phyloP scores from a whole-genome alignment of 2,113 vertebrate genomes.

The Strigops habroptila region DNA sequence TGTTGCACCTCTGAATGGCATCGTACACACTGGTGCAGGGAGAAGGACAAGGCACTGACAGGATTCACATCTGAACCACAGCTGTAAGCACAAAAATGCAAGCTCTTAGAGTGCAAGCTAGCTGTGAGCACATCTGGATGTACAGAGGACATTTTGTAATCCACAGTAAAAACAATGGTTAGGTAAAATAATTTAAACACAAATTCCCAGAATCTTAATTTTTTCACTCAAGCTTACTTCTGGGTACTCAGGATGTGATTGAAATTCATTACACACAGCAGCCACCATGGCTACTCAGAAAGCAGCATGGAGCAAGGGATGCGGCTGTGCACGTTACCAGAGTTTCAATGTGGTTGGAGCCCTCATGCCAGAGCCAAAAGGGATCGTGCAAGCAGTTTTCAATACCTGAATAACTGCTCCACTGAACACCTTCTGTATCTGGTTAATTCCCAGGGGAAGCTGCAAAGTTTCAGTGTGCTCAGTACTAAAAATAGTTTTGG shows the following conservation, averaged over 20 bases:
- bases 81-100: background rate
- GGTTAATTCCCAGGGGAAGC: background rate
- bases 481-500: background rate
- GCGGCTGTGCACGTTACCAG: background rate
- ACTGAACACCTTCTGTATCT: background rate
- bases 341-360: background rate
- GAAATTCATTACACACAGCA: background rate
- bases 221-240: background rate
- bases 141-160: background rate
- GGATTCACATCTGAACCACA: background rate
- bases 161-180: rapidly evolving
- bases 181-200: background rate
- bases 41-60: background rate
- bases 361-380: background rate
- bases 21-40: rapidly evolving
- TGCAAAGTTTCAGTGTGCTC: background rate
- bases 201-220: background rate
- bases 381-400: background rate
- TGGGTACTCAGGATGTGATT: background rate
- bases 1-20: background rate
- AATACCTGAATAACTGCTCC: background rate
- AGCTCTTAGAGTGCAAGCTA: background rate
- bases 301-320: rapidly evolving
- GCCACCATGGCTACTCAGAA: rapidly evolving
- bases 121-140: background rate